Evolutionary conservation across 1,140 invertebrate species (phyloP), one percentile per base, ranked within the genome.

Genomic region (Nautilus pompilius): DNA sequence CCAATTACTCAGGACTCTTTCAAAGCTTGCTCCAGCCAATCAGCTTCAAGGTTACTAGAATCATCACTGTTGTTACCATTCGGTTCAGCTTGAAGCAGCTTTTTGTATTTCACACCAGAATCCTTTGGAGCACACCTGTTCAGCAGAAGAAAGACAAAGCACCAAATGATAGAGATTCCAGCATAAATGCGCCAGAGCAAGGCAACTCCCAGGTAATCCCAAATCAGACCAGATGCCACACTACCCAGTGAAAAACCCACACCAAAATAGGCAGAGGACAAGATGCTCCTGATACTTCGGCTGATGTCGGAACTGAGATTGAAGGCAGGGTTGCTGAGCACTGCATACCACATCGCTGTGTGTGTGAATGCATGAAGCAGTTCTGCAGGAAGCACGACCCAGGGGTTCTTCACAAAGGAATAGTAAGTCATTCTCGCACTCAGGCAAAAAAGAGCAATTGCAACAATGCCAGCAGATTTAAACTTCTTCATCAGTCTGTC

Each of bases 11-110:
- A 70, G n/a, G 51, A 32, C 46, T 74, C 75, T 63, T 76, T 78
- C 10, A 80, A 53, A 30, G 78, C 78, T 61, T 77, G 70, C 63
- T 80, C 77, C 26, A 80, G 61, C 78, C 78, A 80, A 66, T 80
- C 78, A 68, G 74, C 73, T 56, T 77, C 75, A 10, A 71, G 58
- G 15, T 65, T 69, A 58, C 70, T 70, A 58, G 69, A 68, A n/a
- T 36, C 30, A 26, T 74, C 71, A 59, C 75, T 70, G 24, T 61
- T 67, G 8, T 68, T 60, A 58, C 76, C 71, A 30, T 77, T 76
- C 10, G 30, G 55, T 5, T 63, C 62, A 29, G 70, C 68, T 22
- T 69, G 70, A 13, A 80, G 60, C 13, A 80, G 59, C 13, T 71
- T 67, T 26, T 70, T 65, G 58, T 80, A 80, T 54, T 69, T 72